Conservation (phyloP, 2,797 vertebrate genomes). For the Diplodus puntazzo region DNA sequence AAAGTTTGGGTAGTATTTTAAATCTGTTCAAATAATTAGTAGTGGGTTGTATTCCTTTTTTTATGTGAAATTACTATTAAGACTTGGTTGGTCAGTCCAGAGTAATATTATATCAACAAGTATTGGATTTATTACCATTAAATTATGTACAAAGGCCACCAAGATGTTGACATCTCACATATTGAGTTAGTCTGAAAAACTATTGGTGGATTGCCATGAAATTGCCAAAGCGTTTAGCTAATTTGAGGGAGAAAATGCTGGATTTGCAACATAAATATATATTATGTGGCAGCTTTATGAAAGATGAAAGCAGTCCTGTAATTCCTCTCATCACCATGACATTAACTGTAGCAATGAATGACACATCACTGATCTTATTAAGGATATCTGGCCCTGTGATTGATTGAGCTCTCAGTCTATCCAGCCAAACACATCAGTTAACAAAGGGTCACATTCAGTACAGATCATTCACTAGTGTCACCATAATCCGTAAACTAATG, state of each 20-base stretch:
- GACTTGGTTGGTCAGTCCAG: background rate
- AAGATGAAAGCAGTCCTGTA: background rate
- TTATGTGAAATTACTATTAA: background rate
- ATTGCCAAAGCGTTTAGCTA: background rate
- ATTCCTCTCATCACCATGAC: slow-evolving; percentile 6
- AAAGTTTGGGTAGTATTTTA: background rate
- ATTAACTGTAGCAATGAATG: slow-evolving; percentile 14
- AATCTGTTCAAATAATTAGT: slow-evolving; percentile 3
- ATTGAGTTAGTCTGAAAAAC: no score
- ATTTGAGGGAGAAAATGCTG: background rate
- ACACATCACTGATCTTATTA: slow-evolving; percentile 35
- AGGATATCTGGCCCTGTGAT: background rate
- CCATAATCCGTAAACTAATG: slow-evolving; percentile 48
- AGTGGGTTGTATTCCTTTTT: background rate
- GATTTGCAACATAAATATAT: background rate
- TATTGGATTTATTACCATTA: background rate
- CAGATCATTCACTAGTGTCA: slow-evolving; percentile 37
- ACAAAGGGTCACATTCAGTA: slow-evolving; percentile 42
- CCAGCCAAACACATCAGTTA: slow-evolving; percentile 34
- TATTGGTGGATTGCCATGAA: background rate
- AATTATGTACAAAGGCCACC: no score
- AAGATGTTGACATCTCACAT: no score
- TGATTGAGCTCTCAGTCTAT: slow-evolving; percentile 24
- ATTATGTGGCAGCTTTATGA: background rate
- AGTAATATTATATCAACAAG: background rate